A percentile compares a stretch with the other conserved stretches of the same genome.
These are phyloP conservation scores for Dermatemys mawii DNA, from an alignment of 2,113 vertebrate species.

Conservation along the genomic window DNA sequence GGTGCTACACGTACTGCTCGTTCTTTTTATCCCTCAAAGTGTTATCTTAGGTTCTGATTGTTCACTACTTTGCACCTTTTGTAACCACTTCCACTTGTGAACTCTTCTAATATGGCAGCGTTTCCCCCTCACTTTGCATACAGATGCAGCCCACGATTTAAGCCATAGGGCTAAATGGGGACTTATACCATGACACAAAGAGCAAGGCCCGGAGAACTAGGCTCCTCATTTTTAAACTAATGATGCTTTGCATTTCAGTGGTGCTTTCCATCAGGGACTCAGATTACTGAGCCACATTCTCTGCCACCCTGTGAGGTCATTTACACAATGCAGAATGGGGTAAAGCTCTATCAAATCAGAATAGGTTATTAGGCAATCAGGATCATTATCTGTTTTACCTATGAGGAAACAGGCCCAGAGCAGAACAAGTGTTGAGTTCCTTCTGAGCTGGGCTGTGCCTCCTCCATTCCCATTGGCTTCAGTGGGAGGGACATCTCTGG, in stretches of 20 bases:
- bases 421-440: background rate
- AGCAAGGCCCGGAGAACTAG: accelerated
- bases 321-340: background rate
- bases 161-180: background rate
- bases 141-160: background rate
- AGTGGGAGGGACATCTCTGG: background rate
- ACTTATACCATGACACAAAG: background rate
- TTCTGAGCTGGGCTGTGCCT: background rate
- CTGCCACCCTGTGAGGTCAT: background rate
- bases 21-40: no score
- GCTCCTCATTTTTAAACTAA: background rate
- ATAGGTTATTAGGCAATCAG: background rate
- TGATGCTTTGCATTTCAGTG: background rate
- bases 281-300: background rate
- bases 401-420: background rate
- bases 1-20: no score
- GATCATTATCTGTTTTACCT: background rate
- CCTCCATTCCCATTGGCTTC: background rate
- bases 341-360: background rate
- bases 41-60: background rate
- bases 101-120: background rate
- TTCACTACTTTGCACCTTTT: background rate
- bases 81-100: background rate
- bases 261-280: background rate
- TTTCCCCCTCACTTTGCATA: background rate